phyloP scores from a whole-genome alignment of 2,797 vertebrate genomes.

The Enteromius trimaculatus region DNA sequence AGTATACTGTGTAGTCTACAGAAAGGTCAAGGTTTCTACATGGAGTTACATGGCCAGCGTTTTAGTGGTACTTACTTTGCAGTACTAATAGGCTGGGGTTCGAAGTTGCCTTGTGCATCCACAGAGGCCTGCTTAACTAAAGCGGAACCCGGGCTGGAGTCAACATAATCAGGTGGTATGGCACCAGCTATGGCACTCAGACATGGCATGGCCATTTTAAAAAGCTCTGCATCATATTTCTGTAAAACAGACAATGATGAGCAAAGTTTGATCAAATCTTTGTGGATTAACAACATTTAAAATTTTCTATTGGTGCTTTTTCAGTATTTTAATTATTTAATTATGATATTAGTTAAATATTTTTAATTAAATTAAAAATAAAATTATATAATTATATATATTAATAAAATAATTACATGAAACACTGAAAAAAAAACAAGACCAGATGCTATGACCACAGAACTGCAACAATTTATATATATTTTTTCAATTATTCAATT shows the following conservation, averaged over 20 bases:
- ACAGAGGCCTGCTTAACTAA: slow-evolving; percentile 91
- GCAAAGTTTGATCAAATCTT: background rate
- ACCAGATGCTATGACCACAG: background rate
- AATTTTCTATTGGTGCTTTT: background rate
- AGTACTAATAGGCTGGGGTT: slow-evolving; percentile 94
- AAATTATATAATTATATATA: background rate
- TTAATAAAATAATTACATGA: background rate
- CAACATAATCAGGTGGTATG: slow-evolving; percentile 94
- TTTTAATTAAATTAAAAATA: background rate
- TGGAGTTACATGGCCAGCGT: background rate
- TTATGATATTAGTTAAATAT: background rate
- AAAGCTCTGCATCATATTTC: slow-evolving; percentile 96
- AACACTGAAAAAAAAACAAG: background rate
- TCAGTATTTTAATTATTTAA: background rate
- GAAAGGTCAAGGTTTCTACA: background rate
- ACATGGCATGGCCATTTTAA: slow-evolving; percentile 93
- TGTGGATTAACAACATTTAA: too few relatives aligned
- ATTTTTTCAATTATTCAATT: too few relatives aligned
- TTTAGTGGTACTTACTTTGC: slow-evolving; percentile 84
- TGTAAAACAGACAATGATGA: slow-evolving; percentile 66
- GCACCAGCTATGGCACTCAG: slow-evolving; percentile 94
- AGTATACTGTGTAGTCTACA: background rate
- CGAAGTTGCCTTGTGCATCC: slow-evolving; percentile 96
- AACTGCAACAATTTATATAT: background rate
- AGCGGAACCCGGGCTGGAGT: slow-evolving; percentile 82